Conservation (phyloP, 2,113 vertebrate genomes). For the Chamaetylas fuelleborni region DNA sequence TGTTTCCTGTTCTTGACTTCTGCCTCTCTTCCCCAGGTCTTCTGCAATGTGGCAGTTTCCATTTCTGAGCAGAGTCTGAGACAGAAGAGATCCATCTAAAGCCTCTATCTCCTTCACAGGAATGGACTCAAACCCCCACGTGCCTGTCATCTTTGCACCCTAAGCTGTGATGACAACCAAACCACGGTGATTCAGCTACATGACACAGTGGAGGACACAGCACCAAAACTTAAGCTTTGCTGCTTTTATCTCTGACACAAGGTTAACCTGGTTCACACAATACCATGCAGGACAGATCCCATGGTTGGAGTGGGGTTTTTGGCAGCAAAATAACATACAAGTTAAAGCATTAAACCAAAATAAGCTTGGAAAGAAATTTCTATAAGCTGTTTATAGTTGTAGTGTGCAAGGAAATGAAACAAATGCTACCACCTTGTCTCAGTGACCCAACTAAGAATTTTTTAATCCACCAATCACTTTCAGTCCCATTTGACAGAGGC, state of each 20-base stretch:
- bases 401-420: neutral
- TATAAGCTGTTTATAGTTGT: neutral
- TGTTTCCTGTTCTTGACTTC: neutral
- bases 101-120: neutral
- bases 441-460: neutral
- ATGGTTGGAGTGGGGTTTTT: neutral
- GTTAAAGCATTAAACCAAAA: neutral
- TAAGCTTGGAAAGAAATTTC: neutral
- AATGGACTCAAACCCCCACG: neutral
- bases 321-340: neutral
- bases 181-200: neutral
- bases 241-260: neutral
- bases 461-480: neutral
- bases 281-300: rapidly evolving
- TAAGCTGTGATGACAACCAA: neutral
- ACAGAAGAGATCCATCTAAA: neutral
- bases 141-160: neutral
- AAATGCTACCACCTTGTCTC: neutral
- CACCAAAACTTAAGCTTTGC: neutral
- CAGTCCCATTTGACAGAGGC: neutral
- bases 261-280: neutral
- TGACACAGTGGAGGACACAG: neutral
- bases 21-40: neutral
- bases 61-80: neutral
- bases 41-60: neutral